Base-by-base conservation (phyloP, 2,888 invertebrate genomes). In the Cephus rjabovi region DNA sequence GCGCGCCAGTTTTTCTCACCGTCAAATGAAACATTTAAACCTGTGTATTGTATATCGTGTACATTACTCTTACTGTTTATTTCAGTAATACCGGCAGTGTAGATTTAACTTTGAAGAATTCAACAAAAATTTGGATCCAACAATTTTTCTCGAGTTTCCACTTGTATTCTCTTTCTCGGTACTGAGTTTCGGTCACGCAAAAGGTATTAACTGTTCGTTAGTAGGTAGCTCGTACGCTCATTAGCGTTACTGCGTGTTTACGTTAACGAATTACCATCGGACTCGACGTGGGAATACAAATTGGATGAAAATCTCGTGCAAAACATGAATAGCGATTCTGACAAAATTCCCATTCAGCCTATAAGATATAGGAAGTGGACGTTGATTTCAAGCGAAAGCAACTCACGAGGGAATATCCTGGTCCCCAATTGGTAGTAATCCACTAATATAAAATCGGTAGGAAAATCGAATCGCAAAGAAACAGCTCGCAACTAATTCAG, bases 121-220 rank as follows among this genome's bases (percentile, higher is more conserved):
- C 2, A 56, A 23, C 23, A 23, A 9, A 23, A 23, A 56, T 56
- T 23, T 23, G 2, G 23, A 56, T 56, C 9, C 56, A 23, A 9
- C 56, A 1, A 56, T 56, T 23, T 23, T 56, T 23, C 23, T 23
- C 56, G 23, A 56, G 9, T 56, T 56, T 56, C 0, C 56, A 56
- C 23, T 56, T 40, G 40, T 40, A 23, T 23, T 56, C 2, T 56
- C 56, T 56, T 56, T 9, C 23, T 56, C 23, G 56, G 23, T 23
- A 0, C 56, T 23, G 2, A 23, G 23, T 23, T 23, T 23, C 23
- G 56, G 56, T 23, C 56, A 56, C 56, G 56, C 56, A 56, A 78
- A 81, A 80, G 79, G 86, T 87, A 88, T 89, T 88, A 89, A 89
- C 87, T 87, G 87, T 89, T 89, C 89, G 88, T 89, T 88, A 88